Evolutionary conservation across 2,113 vertebrate genomes (phyloP).

Genomic region (Tachycineta bicolor): DNA sequence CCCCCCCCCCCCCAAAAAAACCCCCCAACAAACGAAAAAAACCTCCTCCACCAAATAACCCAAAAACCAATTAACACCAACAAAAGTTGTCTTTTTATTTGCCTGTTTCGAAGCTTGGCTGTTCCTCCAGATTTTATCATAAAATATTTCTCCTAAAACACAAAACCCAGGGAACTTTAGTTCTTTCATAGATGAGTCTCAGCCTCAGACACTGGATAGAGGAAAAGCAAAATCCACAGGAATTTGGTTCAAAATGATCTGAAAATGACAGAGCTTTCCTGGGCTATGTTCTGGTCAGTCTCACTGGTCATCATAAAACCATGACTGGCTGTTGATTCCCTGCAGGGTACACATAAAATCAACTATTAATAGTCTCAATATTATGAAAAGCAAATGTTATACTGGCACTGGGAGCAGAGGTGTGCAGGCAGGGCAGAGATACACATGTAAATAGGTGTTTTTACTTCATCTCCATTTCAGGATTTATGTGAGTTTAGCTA

Average conservation of each 20-base stretch:
- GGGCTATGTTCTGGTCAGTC: not conserved
- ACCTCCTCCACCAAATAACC: fast-evolving
- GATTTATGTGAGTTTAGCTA: not conserved
- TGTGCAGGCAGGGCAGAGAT: not conserved
- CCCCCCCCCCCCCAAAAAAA: not conserved
- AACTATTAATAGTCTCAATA: not conserved
- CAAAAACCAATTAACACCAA: not conserved
- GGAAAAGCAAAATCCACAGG: not conserved
- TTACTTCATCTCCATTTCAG: not conserved
- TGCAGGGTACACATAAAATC: not conserved
- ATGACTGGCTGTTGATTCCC: not conserved
- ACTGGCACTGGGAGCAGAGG: not conserved
- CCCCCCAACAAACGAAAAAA: too few species aligned
- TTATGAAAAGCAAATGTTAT: not conserved
- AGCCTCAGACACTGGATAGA: not conserved
- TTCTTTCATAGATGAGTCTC: not conserved
- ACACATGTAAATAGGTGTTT: fast-evolving
- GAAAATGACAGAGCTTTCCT: not conserved
- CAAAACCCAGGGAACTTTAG: not conserved
- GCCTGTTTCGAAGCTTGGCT: not conserved
- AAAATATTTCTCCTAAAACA: not conserved
- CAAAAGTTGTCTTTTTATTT: not conserved
- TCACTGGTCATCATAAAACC: not conserved
- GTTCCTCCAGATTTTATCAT: not conserved
- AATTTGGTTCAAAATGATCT: not conserved